Percentiles rank a stretch among this genome's conserved stretches.
These are phyloP conservation scores for Rhimphoctona megacephalus DNA, from an alignment of 2,888 invertebrate species.

Conservation along the genomic window DNA sequence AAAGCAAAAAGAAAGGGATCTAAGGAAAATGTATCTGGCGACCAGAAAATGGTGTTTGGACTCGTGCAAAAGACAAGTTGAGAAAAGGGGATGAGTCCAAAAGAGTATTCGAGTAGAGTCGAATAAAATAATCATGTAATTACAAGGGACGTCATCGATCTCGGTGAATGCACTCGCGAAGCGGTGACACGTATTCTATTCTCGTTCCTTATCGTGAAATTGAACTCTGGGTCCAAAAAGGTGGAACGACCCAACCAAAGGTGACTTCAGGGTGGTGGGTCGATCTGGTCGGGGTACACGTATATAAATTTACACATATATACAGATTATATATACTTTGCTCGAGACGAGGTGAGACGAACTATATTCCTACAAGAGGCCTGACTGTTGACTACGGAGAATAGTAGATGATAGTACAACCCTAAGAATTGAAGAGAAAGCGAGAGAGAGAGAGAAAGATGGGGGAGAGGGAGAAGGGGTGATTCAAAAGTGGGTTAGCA, in stretches of 20 bases:
- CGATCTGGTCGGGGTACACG: constrained; percentile 13
- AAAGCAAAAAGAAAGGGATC: constrained; percentile 25
- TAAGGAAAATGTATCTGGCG: constrained; percentile 24
- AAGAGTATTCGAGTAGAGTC: constrained; percentile 27
- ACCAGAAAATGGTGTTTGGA: constrained; percentile 28
- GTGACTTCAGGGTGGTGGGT: constrained; percentile 19
- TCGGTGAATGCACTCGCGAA: constrained; percentile 57
- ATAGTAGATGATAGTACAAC: not conserved
- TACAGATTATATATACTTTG: not conserved
- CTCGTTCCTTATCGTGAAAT: constrained; percentile 63
- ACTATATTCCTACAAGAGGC: constrained; percentile 35
- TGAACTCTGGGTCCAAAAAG: constrained; percentile 58
- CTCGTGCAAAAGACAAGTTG: constrained; percentile 26
- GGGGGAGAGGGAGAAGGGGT: constrained; percentile 4
- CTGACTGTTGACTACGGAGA: constrained; percentile 36
- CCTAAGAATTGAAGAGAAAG: constrained; percentile 12
- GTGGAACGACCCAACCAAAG: constrained; percentile 41
- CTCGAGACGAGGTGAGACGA: constrained; percentile 44
- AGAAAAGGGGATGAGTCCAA: not conserved
- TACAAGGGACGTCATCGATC: constrained; percentile 64
- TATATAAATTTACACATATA: not conserved
- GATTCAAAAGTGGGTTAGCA: constrained; percentile 25
- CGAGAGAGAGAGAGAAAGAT: constrained; percentile 1
- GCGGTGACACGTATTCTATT: constrained; percentile 68
- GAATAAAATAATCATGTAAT: constrained; percentile 68